phyloP scores from a whole-genome alignment of 2,888 invertebrate genomes.

The Orchestes rusci region DNA sequence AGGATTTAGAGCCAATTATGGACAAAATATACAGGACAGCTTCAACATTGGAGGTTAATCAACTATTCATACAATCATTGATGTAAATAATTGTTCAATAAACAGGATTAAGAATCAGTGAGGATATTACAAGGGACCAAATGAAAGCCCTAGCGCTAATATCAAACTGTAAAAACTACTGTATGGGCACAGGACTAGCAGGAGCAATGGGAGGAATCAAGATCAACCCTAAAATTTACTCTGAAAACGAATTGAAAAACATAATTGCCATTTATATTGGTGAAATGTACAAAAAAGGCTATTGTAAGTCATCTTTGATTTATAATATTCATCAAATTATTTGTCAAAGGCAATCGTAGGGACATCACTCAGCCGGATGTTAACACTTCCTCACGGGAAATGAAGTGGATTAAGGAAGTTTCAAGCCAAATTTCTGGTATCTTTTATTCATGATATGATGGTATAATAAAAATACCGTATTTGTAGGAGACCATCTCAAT shows the following conservation, averaged over 20 bases:
- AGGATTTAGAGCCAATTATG: constrained; percentile 39
- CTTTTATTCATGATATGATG: neutral
- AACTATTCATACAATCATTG: neutral
- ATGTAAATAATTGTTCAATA: constrained; percentile 1
- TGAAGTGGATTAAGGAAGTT: constrained; percentile 33
- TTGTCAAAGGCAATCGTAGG: constrained; percentile 27
- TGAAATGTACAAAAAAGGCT: constrained; percentile 32
- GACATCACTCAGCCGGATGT: constrained; percentile 39
- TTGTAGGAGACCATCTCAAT: constrained; percentile 23
- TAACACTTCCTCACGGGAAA: constrained; percentile 33
- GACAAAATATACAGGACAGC: constrained; percentile 29
- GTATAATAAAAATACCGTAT: neutral
- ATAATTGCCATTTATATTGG: constrained; percentile 32
- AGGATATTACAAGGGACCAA: constrained; percentile 35
- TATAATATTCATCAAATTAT: neutral
- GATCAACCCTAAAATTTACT: constrained; percentile 33
- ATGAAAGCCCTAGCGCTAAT: constrained; percentile 38
- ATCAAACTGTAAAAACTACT: constrained; percentile 37
- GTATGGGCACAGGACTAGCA: constrained; percentile 36
- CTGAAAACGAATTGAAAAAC: constrained; percentile 33
- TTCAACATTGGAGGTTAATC: constrained; percentile 35
- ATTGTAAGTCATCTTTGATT: constrained; percentile 23
- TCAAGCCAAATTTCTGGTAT: constrained; percentile 25
- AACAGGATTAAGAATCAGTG: constrained; percentile 35
- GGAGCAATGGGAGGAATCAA: constrained; percentile 40